Percentiles rank a stretch among this genome's conserved stretches.
These are phyloP conservation scores for Stratiomys singularior DNA, from an alignment of 2,888 invertebrate genomes.

Conservation along the genomic window DNA sequence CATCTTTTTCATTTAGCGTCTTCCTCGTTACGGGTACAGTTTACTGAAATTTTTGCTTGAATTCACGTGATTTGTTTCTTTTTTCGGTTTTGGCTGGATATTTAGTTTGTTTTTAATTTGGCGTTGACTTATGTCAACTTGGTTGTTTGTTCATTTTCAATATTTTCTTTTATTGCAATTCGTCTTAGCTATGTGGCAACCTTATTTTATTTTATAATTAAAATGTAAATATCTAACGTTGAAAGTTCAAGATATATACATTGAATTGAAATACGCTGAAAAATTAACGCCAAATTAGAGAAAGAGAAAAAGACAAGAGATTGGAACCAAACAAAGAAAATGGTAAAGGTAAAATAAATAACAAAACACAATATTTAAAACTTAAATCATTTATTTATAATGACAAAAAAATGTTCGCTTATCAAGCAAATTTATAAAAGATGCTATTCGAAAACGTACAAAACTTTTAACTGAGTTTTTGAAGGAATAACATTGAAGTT, in stretches of 20 bases:
- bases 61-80: not conserved
- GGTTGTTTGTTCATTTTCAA: not conserved
- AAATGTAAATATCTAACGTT: too few relatives aligned
- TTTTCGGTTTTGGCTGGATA: constrained; percentile 22
- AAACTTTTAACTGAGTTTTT: not conserved
- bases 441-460: not conserved
- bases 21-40: constrained; percentile 2
- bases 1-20: constrained; percentile 12
- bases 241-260: too few relatives aligned
- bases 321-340: not conserved
- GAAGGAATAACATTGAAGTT: not conserved
- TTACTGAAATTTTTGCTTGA: not conserved
- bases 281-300: too few relatives aligned
- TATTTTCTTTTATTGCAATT: constrained; percentile 18
- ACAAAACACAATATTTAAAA: not conserved
- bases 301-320: not conserved
- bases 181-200: constrained; percentile 39
- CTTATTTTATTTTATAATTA: constrained; percentile 18
- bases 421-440: not conserved
- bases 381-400: not conserved
- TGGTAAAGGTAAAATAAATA: not conserved
- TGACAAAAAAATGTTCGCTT: not conserved
- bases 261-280: too few relatives aligned
- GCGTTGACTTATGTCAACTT: constrained; percentile 8
- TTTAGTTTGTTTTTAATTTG: constrained; percentile 2